Evolutionary conservation across 64 coral and sea anemone species (phyloP), one percentile per base, ranked within the genome.

Genomic region (Actinia equina): DNA sequence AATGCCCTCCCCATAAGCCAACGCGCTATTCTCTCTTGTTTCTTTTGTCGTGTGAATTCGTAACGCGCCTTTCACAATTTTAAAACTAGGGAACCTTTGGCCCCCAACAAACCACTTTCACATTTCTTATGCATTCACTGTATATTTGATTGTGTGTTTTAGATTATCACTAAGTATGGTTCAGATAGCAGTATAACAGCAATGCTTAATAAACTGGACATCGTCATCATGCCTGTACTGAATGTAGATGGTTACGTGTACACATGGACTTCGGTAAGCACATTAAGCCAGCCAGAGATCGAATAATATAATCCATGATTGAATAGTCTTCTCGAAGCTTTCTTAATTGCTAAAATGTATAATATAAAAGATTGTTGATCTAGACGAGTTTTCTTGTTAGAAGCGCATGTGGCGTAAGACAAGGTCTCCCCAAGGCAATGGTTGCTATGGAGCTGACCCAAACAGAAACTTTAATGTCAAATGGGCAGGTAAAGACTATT

Each of bases 391-490:
- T 82, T 43, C 30, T 84, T 42, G 25, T 27, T 42, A 77, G 52
- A 19, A 91, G 19, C 91, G 93, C 42, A 88, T 91, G 22, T 95
- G 93, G 93, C 86, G 93, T 11, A 95, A 95, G 86, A 95, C 93
- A 26, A 83, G 86, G 37, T 91, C 86, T 54, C 89, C 93, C 0
- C 20, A 13, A 22, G 77, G 86, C 23, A 80, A 49, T 20, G 43
- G 82, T 17, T 95, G 93, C 44, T n/a, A 88, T 77, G 93, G 93
- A 57, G 79, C 86, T 41, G 93, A 95, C n/a, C 93, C 89, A 41
- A 95, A 95, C 93, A 79, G 93, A 43, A 95, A 95, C 83, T 95
- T 86, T 77, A 84, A 88, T 16, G 87, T 46, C 89, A 89, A 89
- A 53, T 95, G 93, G 93, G 93, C 89, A 77, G 53, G 93, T 95